Base-by-base conservation (phyloP, 2,113 vertebrate genomes). In the Fulmarus glacialis region DNA sequence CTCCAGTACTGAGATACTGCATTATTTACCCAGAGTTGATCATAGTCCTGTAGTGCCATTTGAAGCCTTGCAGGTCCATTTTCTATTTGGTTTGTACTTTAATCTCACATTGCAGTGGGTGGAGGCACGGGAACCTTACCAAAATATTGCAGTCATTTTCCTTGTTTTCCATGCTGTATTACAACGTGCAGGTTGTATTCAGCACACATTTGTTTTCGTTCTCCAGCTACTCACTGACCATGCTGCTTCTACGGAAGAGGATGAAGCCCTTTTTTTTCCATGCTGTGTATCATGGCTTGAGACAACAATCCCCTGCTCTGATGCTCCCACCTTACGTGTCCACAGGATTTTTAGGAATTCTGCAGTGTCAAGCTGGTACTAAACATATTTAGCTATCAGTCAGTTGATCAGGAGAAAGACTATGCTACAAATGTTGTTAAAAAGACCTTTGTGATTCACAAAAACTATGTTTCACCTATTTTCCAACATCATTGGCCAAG, bases 11-110 rank as follows among this genome's bases (percentile, higher is more conserved):
- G 63, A 55, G 27, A 58, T 29, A 56, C 17, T 53, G 22, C 59
- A 78, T 53, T 91, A 66, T 81, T 89, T 40, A 84, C 78, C 67
- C 68, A 81, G 60, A 91, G 72, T 40, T 36, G n/a, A 78, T 82
- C 36, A 50, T 43, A 73, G 23, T 23, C 79, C 71, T 72, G 38
- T 18, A 79, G 48, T 29, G 36, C 80, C 75, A 82, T 59, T 15
- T 47, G 53, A 92, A 93, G 67, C 53, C 50, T 77, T 55, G n/a
- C 26, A 82, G 71, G 66, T 82, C 53, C 88, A 9, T 67, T 80
- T 86, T 45, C 52, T 78, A 50, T 38, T 73, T 56, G 36, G 10
- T 60, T 87, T 66, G 42, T 42, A 55, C 42, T 86, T 82, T 26
- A 58, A 75, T 82, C 70, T 86, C 56, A 26, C 42, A 29, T 38